Percentiles rank a stretch among this genome's conserved stretches.
These are phyloP conservation scores for Aromia moschata DNA, from an alignment of 2,888 invertebrate genomes.

Conservation along the genomic window DNA sequence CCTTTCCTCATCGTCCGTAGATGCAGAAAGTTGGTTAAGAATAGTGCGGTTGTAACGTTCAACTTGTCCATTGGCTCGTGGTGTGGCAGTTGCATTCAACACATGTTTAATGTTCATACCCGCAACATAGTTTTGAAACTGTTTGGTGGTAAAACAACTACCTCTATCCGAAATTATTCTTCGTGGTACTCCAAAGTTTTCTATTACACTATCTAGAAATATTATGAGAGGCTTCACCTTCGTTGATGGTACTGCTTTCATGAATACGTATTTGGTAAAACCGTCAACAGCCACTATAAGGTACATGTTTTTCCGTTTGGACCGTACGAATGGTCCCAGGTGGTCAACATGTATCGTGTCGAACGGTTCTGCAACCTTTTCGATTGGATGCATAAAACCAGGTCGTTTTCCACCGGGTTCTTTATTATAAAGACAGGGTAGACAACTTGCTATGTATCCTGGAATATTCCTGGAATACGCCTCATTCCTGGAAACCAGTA, in stretches of 20 bases:
- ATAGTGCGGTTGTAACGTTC: neutral
- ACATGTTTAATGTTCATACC: conserved; percentile 33
- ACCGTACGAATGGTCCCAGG: conserved; percentile 26
- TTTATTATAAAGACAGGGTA: conserved; percentile 26
- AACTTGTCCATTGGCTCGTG: neutral
- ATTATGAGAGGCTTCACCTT: conserved; percentile 23
- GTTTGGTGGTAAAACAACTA: conserved; percentile 31
- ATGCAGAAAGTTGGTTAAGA: neutral
- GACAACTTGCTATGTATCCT: conserved; percentile 17
- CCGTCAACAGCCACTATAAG: conserved; percentile 47
- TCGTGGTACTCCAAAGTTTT: conserved; percentile 32
- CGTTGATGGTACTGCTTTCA: conserved; percentile 35
- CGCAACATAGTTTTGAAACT: conserved; percentile 23
- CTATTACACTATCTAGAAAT: conserved; percentile 26
- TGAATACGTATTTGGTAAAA: conserved; percentile 51
- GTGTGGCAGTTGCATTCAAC: conserved; percentile 30
- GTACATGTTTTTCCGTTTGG: conserved; percentile 35
- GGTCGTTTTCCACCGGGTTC: conserved; percentile 14
- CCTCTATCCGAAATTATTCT: conserved; percentile 36
- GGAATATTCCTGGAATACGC: conserved; percentile 16
- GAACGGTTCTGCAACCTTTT: conserved; percentile 20
- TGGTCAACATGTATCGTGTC: conserved; percentile 31
- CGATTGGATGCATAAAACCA: conserved; percentile 23
- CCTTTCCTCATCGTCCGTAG: neutral
- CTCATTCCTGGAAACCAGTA: conserved; percentile 38